Evolutionary conservation across 2,888 invertebrate species (phyloP), one percentile per base, ranked within the genome.

Genomic region (Dolichomitus sp.): DNA sequence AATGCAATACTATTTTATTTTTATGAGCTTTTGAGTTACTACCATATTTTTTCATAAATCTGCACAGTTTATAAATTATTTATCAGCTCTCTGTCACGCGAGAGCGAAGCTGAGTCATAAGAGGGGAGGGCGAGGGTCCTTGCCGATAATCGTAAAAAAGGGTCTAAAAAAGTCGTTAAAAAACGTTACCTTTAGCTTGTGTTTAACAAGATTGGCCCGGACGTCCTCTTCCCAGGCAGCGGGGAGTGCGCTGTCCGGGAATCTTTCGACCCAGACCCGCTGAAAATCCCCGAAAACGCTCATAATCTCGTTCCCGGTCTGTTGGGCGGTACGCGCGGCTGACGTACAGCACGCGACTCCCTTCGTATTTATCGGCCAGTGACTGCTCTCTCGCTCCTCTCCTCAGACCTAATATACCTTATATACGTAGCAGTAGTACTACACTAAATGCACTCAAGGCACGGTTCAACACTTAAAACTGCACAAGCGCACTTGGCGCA

Each of bases 141-240:
- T 2, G 23, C 6, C 1, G 14, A 66, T 54, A 65, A 14, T 9
- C 7, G 37, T 5, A 14, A 69, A 69, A 61, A 33, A 68, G 37
- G 0, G 17, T 19, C 37, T 37, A 6, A 7, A 37, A 37, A 37
- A 9, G 9, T 37, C 37, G 1, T 9, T 9, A 11, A 50, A 33
- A 59, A 70, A 57, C 11, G 33, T 63, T 87, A 93, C 97, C 95
- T 97, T 97, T 94, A 97, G 96, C 95, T 97, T 97, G 95, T 98
- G 98, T 94, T 97, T 97, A 91, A 97, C 96, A 90, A 98, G 95
- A 95, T 98, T 98, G 88, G 97, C 97, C 92, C 98, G 96, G 92
- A 98, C 98, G 95, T 98, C 98, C 94, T 97, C 98, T 94, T 98
- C 98, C 98, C 98, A 98, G 93, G 98, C 98, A 93, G 97, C 97